phyloP scores from a whole-genome alignment of 2,113 vertebrate genomes.

The Bubo bubo region DNA sequence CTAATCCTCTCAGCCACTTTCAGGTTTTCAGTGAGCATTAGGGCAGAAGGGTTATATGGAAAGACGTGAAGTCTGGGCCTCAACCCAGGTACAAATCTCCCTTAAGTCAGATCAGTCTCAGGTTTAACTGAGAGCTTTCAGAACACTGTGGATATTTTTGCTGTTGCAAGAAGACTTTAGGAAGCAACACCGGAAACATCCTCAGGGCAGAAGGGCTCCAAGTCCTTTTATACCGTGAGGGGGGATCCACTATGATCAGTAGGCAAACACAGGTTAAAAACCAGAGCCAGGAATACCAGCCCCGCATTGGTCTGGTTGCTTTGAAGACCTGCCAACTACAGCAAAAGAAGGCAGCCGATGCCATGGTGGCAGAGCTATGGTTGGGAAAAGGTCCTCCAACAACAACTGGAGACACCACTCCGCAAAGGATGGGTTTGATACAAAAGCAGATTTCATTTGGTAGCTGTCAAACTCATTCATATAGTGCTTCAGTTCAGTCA shows the following conservation, averaged over 20 bases:
- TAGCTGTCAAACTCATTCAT: not conserved
- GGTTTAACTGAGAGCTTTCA: not conserved
- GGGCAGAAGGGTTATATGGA: not conserved
- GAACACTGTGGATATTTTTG: not conserved
- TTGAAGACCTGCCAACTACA: not conserved
- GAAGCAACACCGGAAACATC: not conserved
- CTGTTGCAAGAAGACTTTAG: not conserved
- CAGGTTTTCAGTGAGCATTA: constrained; percentile 12
- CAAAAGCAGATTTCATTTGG: not conserved
- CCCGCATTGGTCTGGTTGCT: not conserved
- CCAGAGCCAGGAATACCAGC: not conserved
- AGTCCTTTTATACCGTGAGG: not conserved
- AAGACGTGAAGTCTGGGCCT: not conserved
- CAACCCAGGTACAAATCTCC: constrained; percentile 18
- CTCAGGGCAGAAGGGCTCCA: not conserved
- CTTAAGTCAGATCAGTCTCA: not conserved
- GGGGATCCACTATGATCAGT: fast-evolving
- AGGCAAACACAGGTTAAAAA: not conserved
- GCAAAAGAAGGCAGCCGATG: not conserved
- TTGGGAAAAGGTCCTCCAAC: not conserved
- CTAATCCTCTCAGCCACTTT: constrained; percentile 44
- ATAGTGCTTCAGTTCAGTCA: not conserved
- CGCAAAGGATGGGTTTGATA: not conserved
- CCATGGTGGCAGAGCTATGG: not conserved
- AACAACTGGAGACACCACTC: not conserved